Percentiles rank a stretch among this genome's conserved stretches.
Conservation (phyloP, 2,113 vertebrate genomes). For the Crypturellus undulatus region DNA sequence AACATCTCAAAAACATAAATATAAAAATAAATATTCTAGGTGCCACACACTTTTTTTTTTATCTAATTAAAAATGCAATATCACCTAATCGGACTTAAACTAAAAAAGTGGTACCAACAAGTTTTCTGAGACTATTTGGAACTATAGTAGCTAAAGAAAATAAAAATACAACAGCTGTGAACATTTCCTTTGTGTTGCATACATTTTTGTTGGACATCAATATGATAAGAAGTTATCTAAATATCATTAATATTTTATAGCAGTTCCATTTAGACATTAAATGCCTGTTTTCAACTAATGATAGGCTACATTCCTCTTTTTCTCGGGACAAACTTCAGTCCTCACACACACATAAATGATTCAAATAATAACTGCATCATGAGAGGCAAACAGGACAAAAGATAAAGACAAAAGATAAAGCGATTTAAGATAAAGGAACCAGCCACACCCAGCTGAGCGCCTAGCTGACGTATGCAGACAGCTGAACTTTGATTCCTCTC, state of each 20-base stretch:
- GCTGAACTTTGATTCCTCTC: not conserved
- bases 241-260: not conserved
- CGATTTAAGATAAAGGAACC: not conserved
- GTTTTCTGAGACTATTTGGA: not conserved
- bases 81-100: not conserved
- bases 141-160: not conserved
- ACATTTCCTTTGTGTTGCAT: not conserved
- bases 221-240: not conserved
- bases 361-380: not conserved
- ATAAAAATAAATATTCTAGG: not conserved
- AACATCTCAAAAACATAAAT: not conserved
- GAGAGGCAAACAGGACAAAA: not conserved
- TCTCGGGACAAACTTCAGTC: not conserved
- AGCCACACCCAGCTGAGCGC: not conserved
- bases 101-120: not conserved
- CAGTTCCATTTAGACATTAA: not conserved
- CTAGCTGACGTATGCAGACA: not conserved
- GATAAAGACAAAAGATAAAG: slow-evolving; percentile 21
- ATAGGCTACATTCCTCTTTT: not conserved
- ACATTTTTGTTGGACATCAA: not conserved
- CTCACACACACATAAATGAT: not conserved
- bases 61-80: not conserved
- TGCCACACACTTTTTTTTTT: not conserved
- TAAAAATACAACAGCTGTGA: not conserved
- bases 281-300: not conserved